These are phyloP conservation scores for Acyrthosiphon pisum DNA, from an alignment of 1,140 invertebrate species.

Conservation along the genomic window DNA sequence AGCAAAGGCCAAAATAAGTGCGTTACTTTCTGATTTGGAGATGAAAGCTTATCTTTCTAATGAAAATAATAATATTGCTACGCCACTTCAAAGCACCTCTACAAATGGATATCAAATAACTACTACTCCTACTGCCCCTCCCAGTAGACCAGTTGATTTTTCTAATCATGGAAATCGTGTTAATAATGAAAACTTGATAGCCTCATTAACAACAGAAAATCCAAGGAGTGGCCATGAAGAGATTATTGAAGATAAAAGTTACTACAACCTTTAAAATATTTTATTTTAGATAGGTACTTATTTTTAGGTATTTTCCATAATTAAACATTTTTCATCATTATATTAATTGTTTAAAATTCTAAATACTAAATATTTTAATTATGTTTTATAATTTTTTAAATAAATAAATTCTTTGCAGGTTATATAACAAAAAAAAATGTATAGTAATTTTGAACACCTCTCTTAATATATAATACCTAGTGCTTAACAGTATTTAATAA, in stretches of 20 bases:
- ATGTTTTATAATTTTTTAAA: too few relatives aligned
- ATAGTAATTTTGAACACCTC: too few relatives aligned
- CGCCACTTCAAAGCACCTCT: not conserved
- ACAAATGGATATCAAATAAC: not conserved
- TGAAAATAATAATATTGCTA: not conserved
- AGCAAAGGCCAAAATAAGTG: conserved; percentile 20
- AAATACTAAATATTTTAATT: too few relatives aligned
- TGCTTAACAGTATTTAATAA: too few relatives aligned
- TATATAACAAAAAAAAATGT: too few relatives aligned
- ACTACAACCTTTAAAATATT: not conserved
- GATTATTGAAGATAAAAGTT: not conserved
- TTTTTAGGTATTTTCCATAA: too few relatives aligned
- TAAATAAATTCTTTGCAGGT: too few relatives aligned
- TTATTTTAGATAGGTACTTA: not conserved
- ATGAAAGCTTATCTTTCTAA: conserved; percentile 38
- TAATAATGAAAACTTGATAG: not conserved
- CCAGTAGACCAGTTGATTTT: not conserved
- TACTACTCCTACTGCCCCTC: not conserved
- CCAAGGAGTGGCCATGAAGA: not conserved
- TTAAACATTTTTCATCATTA: too few relatives aligned
- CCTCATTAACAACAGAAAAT: not conserved
- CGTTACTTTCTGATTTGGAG: conserved; percentile 38
- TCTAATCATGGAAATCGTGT: not conserved
- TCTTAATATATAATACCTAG: too few relatives aligned
- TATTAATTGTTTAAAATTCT: too few relatives aligned